Percentiles rank a stretch among this genome's conserved stretches.
Conservation (phyloP, 1,140 invertebrate species). For the Drosophila lowei region DNA sequence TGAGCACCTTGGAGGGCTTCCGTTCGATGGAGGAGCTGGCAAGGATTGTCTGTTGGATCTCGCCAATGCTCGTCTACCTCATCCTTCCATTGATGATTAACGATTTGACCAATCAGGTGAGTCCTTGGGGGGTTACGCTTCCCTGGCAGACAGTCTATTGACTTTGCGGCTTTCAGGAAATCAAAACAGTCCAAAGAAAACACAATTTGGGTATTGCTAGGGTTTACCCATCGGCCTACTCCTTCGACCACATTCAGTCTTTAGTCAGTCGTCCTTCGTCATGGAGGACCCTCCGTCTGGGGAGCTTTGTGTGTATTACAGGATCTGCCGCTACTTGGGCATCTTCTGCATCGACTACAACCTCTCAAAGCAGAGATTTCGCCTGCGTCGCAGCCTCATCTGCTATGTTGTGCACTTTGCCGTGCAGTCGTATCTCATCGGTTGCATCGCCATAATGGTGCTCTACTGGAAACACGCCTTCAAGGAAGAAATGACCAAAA, state of each 20-base stretch:
- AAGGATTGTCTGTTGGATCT: conserved; percentile 25
- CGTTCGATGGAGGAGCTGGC: conserved; percentile 5
- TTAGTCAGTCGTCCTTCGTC: background rate
- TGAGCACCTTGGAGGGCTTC: conserved; percentile 17
- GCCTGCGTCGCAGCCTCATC: conserved; percentile 51
- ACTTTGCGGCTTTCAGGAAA: background rate
- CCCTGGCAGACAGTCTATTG: background rate
- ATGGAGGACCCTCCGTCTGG: conserved; percentile 40
- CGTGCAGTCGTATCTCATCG: conserved; percentile 49
- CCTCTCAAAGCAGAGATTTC: conserved; percentile 19
- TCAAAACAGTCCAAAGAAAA: conserved; percentile 20
- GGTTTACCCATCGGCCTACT: background rate
- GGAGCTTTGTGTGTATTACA: conserved; percentile 51
- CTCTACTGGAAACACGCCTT: conserved; percentile 50
- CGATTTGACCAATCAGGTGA: conserved; percentile 54
- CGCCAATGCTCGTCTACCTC: conserved; percentile 45
- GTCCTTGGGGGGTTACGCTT: conserved; percentile 23
- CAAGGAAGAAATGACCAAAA: conserved; percentile 43
- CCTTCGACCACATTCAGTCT: conserved; percentile 11
- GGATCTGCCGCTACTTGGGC: conserved; percentile 62
- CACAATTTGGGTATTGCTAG: conserved; percentile 11
- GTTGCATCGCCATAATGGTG: conserved; percentile 39
- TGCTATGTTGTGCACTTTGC: conserved; percentile 53
- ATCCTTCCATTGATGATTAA: conserved; percentile 40
- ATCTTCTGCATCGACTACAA: conserved; percentile 67